Evolutionary conservation across 2,797 vertebrate genomes (phyloP), one percentile per base, ranked within the genome.

Genomic region (Sebastes hubbsi): DNA sequence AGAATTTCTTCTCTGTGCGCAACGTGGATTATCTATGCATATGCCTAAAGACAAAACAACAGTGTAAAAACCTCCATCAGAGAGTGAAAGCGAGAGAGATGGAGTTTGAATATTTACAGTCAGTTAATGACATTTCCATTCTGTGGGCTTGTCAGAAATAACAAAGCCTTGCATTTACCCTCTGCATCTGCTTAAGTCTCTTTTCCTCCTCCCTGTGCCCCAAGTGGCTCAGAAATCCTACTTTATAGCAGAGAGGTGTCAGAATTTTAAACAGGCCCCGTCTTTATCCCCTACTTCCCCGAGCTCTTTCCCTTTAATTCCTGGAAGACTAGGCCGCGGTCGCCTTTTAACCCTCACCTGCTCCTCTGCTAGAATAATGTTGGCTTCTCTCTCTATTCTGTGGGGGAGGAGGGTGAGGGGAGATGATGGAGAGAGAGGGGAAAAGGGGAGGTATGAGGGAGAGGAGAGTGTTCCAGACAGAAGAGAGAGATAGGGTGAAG

Each of bases 41-140:
- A 76, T 74, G 92, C 92, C 94, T 94, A 89, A 95, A 95, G 93
- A 95, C 93, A 94, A 93, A 95, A 93, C 85, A 92, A 87, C 83
- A 87, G 52, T 83, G 82, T 88, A 90, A 92, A 89, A 93, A 85
- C 81, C 88, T 91, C 85, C 82, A 91, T 92, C 90, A 92, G 78
- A 87, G 82, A 87, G 82, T 72, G 84, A 85, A 87, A 81, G 87
- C 38, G 70, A 74, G 81, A 36, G 82, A 88, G 87, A 93, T 90
- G 71, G 89, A 92, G 93, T 94, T 92, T 95, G 93, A 94, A 95
- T 94, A 94, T 95, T 95, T 95, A 94, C 92, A 94, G 93, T 91
- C 89, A 76, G 87, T 91, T 95, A 94, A 96, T 95, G 95, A 95
- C 94, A 95, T 96, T 95, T 93, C 95, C 94, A 95, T 95, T 95